These are phyloP conservation scores for Macrotis lagotis DNA, from an alignment of 2,113 vertebrate species.

Conservation along the genomic window DNA sequence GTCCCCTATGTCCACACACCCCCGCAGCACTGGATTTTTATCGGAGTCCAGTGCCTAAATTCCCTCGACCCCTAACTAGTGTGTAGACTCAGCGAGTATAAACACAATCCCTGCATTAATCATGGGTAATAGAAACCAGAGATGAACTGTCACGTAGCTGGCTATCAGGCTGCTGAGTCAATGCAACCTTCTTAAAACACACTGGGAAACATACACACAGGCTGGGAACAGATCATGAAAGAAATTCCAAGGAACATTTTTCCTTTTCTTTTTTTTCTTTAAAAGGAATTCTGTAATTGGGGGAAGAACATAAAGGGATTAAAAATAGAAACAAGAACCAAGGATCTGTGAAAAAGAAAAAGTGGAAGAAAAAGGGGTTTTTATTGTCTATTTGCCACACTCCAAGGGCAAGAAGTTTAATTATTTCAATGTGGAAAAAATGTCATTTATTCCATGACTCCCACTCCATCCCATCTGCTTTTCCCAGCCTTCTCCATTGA, in stretches of 20 bases:
- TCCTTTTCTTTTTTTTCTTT: constrained; percentile 60
- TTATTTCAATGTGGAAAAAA: constrained; percentile 56
- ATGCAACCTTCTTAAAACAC: constrained; percentile 79
- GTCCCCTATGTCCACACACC: neutral
- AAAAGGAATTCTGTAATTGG: constrained; percentile 75
- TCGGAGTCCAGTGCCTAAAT: constrained; percentile 78
- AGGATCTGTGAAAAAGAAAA: constrained; percentile 29
- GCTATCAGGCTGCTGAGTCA: constrained; percentile 84
- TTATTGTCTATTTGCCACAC: constrained; percentile 40
- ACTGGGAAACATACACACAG: constrained; percentile 80
- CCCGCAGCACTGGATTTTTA: constrained; percentile 33
- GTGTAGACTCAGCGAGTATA: constrained; percentile 78
- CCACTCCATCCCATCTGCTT: neutral
- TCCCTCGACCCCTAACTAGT: constrained; percentile 80
- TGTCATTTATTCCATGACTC: constrained; percentile 22
- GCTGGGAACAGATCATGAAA: constrained; percentile 83
- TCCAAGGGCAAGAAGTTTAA: constrained; percentile 34
- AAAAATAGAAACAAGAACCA: constrained; percentile 80
- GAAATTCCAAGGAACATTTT: constrained; percentile 82
- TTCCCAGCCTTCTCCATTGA: neutral
- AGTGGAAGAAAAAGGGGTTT: constrained; percentile 42
- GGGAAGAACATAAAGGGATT: constrained; percentile 77
- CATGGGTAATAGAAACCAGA: constrained; percentile 89
- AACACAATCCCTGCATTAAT: constrained; percentile 86
- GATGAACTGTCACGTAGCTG: constrained; percentile 79